A percentile compares a stretch with the other conserved stretches of the same genome.
These are phyloP conservation scores for Channa argus DNA, from an alignment of 2,113 vertebrate genomes.

Conservation along the genomic window DNA sequence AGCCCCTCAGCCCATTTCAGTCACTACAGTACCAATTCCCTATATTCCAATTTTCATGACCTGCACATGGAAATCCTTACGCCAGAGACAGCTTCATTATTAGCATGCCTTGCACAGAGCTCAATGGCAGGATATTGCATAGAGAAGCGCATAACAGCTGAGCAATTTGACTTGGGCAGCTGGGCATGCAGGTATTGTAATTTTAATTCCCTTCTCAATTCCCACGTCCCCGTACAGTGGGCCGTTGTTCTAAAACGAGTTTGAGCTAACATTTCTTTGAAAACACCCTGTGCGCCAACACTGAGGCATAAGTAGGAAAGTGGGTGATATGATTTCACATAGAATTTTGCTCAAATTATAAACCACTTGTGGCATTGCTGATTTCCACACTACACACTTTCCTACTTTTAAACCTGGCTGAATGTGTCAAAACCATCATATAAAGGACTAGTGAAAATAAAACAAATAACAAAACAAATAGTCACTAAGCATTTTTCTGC, in stretches of 20 bases:
- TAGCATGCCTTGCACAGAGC: conserved; percentile 67
- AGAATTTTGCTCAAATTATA: conserved; percentile 35
- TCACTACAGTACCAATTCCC: conserved; percentile 58
- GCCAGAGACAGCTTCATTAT: conserved; percentile 77
- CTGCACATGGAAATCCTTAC: conserved; percentile 66
- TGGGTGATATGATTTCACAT: conserved; percentile 15
- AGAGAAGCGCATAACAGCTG: conserved; percentile 74
- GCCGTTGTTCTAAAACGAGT: conserved; percentile 70
- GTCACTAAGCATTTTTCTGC: conserved; percentile 16
- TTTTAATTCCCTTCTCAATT: conserved; percentile 77
- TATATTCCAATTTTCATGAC: conserved; percentile 74
- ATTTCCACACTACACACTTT: conserved; percentile 10
- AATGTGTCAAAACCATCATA: conserved; percentile 26
- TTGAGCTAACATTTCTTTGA: conserved; percentile 56
- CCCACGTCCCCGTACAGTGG: conserved; percentile 56
- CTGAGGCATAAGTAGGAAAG: conserved; percentile 15
- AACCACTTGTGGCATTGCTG: conserved; percentile 36
- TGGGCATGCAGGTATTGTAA: conserved; percentile 78
- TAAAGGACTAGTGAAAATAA: background rate
- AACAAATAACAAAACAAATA: conserved; percentile 20
- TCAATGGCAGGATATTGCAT: conserved; percentile 80
- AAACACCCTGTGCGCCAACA: conserved; percentile 44
- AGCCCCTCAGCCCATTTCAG: conserved; percentile 62
- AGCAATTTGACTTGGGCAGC: conserved; percentile 80
- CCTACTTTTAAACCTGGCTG: background rate